Percentiles rank a stretch among this genome's conserved stretches.
Evolutionary conservation across 2,113 vertebrate species (phyloP).

Genomic region (Pachyramphus minor): DNA sequence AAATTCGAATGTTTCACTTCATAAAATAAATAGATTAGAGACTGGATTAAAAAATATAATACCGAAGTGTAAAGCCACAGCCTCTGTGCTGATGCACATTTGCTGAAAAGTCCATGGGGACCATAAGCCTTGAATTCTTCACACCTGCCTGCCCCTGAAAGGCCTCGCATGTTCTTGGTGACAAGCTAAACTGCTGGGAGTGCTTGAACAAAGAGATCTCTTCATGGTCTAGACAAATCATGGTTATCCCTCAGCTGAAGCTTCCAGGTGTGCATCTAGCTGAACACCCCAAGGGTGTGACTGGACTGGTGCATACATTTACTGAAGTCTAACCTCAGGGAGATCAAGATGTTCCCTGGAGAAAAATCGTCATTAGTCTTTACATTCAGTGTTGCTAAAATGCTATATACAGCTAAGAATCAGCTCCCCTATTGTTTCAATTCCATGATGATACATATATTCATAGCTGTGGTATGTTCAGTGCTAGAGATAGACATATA

Average conservation of each 20-base stretch:
- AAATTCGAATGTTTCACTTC: constrained; percentile 19
- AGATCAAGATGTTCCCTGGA: neutral
- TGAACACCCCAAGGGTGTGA: neutral
- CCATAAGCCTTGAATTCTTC: neutral
- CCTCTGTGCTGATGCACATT: neutral
- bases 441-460: neutral
- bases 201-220: neutral
- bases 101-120: neutral
- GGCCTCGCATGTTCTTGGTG: neutral
- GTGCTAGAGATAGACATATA: constrained; percentile 51
- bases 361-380: neutral
- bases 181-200: accelerated
- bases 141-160: neutral
- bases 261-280: neutral
- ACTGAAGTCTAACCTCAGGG: neutral
- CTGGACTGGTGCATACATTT: neutral
- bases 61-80: neutral
- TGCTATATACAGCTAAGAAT: constrained; percentile 21
- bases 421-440: neutral
- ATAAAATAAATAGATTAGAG: constrained; percentile 1
- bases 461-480: constrained; percentile 50
- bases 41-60: constrained; percentile 16
- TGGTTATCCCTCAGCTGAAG: neutral
- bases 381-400: neutral
- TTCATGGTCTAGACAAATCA: neutral